These are phyloP conservation scores for Amphiura filiformis DNA, from an alignment of 35 echinoderm and acorn worm genomes.

Conservation along the genomic window DNA sequence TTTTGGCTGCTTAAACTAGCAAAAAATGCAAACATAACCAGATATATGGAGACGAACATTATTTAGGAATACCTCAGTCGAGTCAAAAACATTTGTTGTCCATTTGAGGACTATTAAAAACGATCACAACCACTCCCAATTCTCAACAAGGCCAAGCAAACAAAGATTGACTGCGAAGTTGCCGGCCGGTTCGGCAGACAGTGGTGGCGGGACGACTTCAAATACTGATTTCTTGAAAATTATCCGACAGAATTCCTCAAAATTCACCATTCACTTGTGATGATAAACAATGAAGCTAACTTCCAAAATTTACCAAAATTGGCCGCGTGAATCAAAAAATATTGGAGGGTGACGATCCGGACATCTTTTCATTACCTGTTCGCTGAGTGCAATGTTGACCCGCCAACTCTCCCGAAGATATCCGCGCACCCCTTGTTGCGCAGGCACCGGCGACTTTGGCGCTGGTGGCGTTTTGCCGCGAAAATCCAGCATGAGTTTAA, in stretches of 20 bases:
- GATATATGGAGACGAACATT: too few relatives aligned
- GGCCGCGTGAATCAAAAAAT: not conserved
- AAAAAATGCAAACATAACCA: too few relatives aligned
- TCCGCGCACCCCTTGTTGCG: not conserved
- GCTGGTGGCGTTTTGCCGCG: slow-evolving; percentile 4
- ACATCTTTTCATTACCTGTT: not conserved
- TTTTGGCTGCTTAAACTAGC: too few relatives aligned
- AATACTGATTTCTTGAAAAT: not conserved
- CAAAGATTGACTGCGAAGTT: slow-evolving; percentile 13
- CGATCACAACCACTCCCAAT: not conserved
- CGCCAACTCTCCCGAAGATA: not conserved
- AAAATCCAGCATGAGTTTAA: not conserved
- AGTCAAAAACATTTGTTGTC: too few relatives aligned
- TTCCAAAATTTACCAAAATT: not conserved
- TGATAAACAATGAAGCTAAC: not conserved
- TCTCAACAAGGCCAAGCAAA: not conserved
- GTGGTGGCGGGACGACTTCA: not conserved
- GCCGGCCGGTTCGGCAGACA: not conserved
- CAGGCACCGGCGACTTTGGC: not conserved
- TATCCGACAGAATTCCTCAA: not conserved
- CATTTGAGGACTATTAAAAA: too few relatives aligned
- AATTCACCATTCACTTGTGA: not conserved
- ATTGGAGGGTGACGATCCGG: not conserved
- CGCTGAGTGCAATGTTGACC: not conserved
- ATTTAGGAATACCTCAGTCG: too few relatives aligned